Conservation (phyloP, 1,140 invertebrate species). For the Littorina saxatilis region DNA sequence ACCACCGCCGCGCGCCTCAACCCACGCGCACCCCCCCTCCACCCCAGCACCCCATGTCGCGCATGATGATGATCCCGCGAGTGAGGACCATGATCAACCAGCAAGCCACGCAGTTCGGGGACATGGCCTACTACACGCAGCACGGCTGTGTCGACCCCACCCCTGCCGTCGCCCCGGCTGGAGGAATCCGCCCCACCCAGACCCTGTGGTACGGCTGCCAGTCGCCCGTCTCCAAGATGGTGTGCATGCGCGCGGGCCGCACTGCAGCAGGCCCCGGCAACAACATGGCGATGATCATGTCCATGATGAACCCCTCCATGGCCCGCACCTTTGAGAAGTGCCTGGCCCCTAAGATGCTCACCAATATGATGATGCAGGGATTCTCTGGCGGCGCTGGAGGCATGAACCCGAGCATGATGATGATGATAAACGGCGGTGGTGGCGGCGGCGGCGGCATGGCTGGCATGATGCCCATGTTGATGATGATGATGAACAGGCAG, state of each 20-base stretch:
- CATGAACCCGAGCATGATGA: neutral
- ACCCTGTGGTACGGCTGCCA: conserved; percentile 13
- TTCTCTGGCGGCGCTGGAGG: neutral
- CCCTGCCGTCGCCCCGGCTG: neutral
- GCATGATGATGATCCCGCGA: neutral
- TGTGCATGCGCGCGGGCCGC: conserved; percentile 1
- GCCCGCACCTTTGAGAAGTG: neutral
- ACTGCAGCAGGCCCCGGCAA: neutral
- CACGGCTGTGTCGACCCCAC: conserved; percentile 15
- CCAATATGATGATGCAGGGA: neutral
- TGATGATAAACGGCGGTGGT: neutral
- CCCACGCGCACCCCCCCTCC: neutral
- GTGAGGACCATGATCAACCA: neutral
- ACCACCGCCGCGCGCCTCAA: no score
- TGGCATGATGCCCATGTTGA: neutral
- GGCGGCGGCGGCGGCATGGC: neutral
- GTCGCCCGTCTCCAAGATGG: neutral
- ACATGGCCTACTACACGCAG: conserved; percentile 18
- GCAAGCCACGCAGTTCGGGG: conserved; percentile 24
- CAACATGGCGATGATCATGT: conserved; percentile 16
- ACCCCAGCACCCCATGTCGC: neutral
- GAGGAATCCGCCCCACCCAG: conserved; percentile 10
- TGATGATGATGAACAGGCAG: neutral
- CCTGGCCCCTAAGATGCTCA: neutral
- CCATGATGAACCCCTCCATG: conserved; percentile 10